Conservation (phyloP, 2,888 invertebrate genomes). For the Vanessa cardui region DNA sequence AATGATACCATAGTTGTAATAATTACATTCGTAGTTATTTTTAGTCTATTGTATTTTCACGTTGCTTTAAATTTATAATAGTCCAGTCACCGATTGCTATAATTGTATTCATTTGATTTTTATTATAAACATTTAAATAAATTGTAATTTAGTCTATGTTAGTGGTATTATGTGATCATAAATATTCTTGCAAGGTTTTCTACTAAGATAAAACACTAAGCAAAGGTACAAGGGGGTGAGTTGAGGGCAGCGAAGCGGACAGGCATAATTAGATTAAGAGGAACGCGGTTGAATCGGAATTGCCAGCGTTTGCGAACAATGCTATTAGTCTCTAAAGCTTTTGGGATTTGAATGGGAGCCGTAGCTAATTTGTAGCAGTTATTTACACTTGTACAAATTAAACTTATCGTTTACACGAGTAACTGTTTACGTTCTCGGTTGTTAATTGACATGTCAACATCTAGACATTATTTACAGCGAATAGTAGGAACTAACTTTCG, state of each 20-base stretch:
- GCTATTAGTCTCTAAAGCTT: slow-evolving; percentile 56
- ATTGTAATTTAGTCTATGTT: slow-evolving; percentile 9
- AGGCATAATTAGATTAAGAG: slow-evolving; percentile 77
- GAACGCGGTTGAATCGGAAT: slow-evolving; percentile 64
- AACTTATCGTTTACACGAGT: slow-evolving; percentile 4
- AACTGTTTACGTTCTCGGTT: background rate
- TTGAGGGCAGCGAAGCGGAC: slow-evolving; percentile 69
- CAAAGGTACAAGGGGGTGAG: slow-evolving; percentile 43
- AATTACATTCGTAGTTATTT: slow-evolving; percentile 1
- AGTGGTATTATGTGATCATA: background rate
- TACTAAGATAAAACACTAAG: slow-evolving; percentile 1
- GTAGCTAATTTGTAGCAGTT: slow-evolving; percentile 16
- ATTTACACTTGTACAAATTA: slow-evolving; percentile 12
- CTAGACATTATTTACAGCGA: background rate
- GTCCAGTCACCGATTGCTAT: slow-evolving; percentile 6
- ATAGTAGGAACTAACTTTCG: background rate
- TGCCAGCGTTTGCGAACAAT: slow-evolving; percentile 66
- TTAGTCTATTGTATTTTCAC: background rate
- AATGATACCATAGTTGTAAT: background rate
- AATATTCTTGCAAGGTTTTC: slow-evolving; percentile 38
- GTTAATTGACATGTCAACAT: background rate
- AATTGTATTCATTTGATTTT: slow-evolving; percentile 6
- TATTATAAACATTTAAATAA: slow-evolving; percentile 13
- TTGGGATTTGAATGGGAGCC: slow-evolving; percentile 24
- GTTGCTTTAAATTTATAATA: slow-evolving; percentile 7